Evolutionary conservation across 2,888 invertebrate species (phyloP), one percentile per base, ranked within the genome.

Genomic region (Catocala sponsa): DNA sequence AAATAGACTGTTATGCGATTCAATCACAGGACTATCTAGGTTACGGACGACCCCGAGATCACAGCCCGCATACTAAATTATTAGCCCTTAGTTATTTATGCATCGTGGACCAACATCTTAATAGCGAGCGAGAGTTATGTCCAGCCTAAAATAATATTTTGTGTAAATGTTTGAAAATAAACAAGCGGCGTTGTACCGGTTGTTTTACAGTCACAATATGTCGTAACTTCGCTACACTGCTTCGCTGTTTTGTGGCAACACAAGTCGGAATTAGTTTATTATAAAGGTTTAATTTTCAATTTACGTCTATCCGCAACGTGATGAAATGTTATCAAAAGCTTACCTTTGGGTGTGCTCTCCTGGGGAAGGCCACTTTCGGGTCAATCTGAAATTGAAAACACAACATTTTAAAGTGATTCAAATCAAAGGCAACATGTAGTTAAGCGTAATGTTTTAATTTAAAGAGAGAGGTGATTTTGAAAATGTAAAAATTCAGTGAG

Each of bases 351-450:
- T 99, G 99, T 95, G 98, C 98, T 97, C 98, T 97, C 95, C 99
- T 97, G 83, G 99, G 99, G 96, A 99, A 99, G 93, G 99, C 99
- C 95, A 99, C 99, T 97, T 99, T 99, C 84, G 99, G 99, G 95
- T 99, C 99, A 96, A 99, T 99, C 99, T 99, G 97, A 74, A 97
- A 91, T 88, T 81, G 94, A 91, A 91, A 75, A 70, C 65, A 78
- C 52, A 72, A 74, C 53, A 70, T 72, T 72, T 64, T 70, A 75
- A 63, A 57, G 55, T 74, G 65, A 64, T 70, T 59, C 62, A 60
- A 72, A 72, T 70, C 52, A 65, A 66, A 66, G 52, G 43, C 67
- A 63, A 64, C 62, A 61, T 63, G 42, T 50, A 55, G 41, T 43
- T 46, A 46, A 41, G 32, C 56, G 41, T 7, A 35, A 12, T 41